phyloP scores from a whole-genome alignment of 2,888 invertebrate genomes.

The Rhodophaea formosa region DNA sequence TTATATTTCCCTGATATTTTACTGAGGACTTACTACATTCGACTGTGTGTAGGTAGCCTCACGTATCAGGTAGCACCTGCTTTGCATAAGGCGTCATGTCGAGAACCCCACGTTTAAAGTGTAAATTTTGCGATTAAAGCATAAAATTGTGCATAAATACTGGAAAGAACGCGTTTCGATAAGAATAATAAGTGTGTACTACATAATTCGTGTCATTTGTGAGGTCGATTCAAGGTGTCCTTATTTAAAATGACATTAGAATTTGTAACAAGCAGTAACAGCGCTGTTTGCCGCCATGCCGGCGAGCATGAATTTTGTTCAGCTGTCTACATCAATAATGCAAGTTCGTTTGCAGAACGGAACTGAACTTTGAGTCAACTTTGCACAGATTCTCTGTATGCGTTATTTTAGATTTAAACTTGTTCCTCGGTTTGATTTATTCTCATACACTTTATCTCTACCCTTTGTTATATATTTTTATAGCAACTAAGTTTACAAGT shows the following conservation, averaged over 20 bases:
- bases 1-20: slow-evolving; percentile 37
- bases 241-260: slow-evolving; percentile 36
- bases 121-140: slow-evolving; percentile 76
- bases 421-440: slow-evolving; percentile 7
- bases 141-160: slow-evolving; percentile 69
- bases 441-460: not conserved
- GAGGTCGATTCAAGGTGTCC: slow-evolving; percentile 62
- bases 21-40: slow-evolving; percentile 46
- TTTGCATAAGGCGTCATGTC: slow-evolving; percentile 79
- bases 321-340: slow-evolving; percentile 19
- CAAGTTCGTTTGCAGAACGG: slow-evolving; percentile 19
- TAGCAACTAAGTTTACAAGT: too few relatives aligned
- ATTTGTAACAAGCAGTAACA: slow-evolving; percentile 16
- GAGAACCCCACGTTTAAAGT: slow-evolving; percentile 71
- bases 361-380: slow-evolving; percentile 17
- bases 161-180: slow-evolving; percentile 57
- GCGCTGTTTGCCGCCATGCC: slow-evolving; percentile 1
- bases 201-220: slow-evolving; percentile 43
- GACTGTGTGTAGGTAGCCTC: slow-evolving; percentile 42
- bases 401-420: slow-evolving; percentile 13
- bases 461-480: too few relatives aligned
- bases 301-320: slow-evolving; percentile 7
- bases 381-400: slow-evolving; percentile 13
- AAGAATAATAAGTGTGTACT: slow-evolving; percentile 58
- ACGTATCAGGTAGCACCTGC: slow-evolving; percentile 80